A percentile compares a stretch with the other conserved stretches of the same genome.
phyloP scores from a whole-genome alignment of 1,140 invertebrate species.

The Cydia strobilella region DNA sequence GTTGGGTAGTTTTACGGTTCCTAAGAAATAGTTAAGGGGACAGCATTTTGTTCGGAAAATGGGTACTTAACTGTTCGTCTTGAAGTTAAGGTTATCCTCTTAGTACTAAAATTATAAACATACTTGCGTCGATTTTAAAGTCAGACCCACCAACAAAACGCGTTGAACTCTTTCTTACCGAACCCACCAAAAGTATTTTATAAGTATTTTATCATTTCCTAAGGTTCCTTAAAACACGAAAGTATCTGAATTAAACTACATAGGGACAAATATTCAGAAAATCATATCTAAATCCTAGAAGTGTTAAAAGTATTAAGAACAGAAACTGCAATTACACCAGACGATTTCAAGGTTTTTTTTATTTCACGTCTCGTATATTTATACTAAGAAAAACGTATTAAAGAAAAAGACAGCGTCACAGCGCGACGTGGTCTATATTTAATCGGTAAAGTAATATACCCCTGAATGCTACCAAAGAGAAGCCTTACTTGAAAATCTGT shows the following conservation, averaged over 20 bases:
- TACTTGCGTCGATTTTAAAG: background rate
- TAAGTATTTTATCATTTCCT: slow-evolving; percentile 43
- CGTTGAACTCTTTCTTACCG: slow-evolving; percentile 28
- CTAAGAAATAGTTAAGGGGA: too few species aligned
- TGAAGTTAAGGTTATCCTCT: too few species aligned
- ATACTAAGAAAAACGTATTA: slow-evolving; percentile 39
- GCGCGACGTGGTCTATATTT: slow-evolving; percentile 44
- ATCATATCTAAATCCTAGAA: slow-evolving; percentile 23
- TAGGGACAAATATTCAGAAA: background rate
- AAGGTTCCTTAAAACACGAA: slow-evolving; percentile 9
- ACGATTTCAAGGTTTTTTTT: slow-evolving; percentile 39
- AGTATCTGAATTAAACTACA: background rate
- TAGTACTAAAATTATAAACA: background rate
- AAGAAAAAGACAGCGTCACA: slow-evolving; percentile 39
- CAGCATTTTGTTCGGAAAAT: too few species aligned
- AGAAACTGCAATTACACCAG: slow-evolving; percentile 1
- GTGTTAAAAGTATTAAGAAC: slow-evolving; percentile 62
- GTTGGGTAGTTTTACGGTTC: too few species aligned
- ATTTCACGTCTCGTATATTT: background rate
- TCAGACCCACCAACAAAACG: background rate
- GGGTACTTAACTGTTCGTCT: too few species aligned
- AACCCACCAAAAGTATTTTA: slow-evolving; percentile 35
- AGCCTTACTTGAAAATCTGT: background rate
- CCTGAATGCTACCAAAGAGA: slow-evolving; percentile 8
- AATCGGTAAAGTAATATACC: slow-evolving; percentile 46